Evolutionary conservation across 1,140 invertebrate species (phyloP).

Genomic region (Drosophila lacteicornis): DNA sequence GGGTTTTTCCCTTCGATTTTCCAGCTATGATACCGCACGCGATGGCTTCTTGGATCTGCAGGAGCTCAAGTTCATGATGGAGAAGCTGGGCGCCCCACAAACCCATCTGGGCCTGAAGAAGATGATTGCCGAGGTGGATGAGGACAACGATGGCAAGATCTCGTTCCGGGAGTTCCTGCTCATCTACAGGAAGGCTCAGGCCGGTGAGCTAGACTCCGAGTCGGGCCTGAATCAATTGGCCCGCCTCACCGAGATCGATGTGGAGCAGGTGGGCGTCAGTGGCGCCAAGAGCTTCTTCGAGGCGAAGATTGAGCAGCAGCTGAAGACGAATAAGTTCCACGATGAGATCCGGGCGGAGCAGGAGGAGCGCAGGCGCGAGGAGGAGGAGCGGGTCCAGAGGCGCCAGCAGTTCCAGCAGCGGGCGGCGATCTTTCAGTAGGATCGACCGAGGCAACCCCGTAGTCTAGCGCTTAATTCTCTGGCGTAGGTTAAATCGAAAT

Average conservation of each 20-base stretch:
- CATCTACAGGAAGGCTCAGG: conserved; percentile 94
- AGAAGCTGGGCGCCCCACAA: conserved; percentile 96
- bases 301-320: conserved; percentile 94
- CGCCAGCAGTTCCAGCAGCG: conserved; percentile 93
- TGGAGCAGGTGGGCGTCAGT: conserved; percentile 94
- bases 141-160: conserved; percentile 94
- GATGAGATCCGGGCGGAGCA: conserved; percentile 94
- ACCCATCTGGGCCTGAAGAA: conserved; percentile 96
- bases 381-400: conserved; percentile 91
- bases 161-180: conserved; percentile 96
- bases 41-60: conserved; percentile 95
- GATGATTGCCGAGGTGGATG: conserved; percentile 98
- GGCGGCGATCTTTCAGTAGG: conserved; percentile 90
- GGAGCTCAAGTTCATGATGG: conserved; percentile 98
- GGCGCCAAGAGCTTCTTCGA: conserved; percentile 96
- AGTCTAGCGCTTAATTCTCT: conserved; percentile 67
- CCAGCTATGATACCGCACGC: conserved; percentile 94
- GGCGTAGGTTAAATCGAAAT: conserved; percentile 75
- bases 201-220: conserved; percentile 92
- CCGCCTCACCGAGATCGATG: conserved; percentile 93
- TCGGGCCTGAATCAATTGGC: conserved; percentile 94
- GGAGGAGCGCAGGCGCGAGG: conserved; percentile 91
- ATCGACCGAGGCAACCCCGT: conserved; percentile 9
- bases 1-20: conserved; percentile 17
- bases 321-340: conserved; percentile 93